Percentiles rank a stretch among this genome's conserved stretches.
These are phyloP conservation scores for Drosophila multiciliata DNA, from an alignment of 2,888 invertebrate genomes.

Conservation along the genomic window DNA sequence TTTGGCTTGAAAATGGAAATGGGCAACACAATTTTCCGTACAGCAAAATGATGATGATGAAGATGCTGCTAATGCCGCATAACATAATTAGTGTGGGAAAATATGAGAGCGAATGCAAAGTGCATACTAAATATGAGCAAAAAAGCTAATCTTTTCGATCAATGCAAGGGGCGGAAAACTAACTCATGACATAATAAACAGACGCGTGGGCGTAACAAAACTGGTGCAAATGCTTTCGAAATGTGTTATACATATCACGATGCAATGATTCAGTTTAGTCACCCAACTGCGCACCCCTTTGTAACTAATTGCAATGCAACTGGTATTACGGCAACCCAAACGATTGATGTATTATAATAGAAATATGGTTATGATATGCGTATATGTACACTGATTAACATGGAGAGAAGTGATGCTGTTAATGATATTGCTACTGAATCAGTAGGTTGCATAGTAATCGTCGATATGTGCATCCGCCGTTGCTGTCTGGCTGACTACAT, in stretches of 20 bases:
- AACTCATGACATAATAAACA: constrained; percentile 62
- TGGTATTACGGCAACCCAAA: constrained; percentile 12
- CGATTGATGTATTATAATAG: constrained; percentile 50
- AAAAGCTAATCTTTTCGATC: constrained; percentile 55
- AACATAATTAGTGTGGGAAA: constrained; percentile 79
- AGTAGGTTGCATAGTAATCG: constrained; percentile 70
- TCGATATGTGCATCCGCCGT: constrained; percentile 42
- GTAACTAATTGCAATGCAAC: constrained; percentile 62
- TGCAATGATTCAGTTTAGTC: constrained; percentile 62
- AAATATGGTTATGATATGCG: constrained; percentile 55
- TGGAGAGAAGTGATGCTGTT: constrained; percentile 10
- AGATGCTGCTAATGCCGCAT: constrained; percentile 31
- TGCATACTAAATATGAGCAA: constrained; percentile 38
- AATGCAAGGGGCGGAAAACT: constrained; percentile 44
- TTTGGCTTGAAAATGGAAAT: constrained; percentile 47
- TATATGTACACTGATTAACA: constrained; percentile 5
- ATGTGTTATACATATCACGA: constrained; percentile 38
- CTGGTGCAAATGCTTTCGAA: constrained; percentile 29
- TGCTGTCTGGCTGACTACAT: constrained; percentile 27
- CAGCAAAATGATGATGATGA: constrained; percentile 29
- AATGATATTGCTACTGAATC: constrained; percentile 35
- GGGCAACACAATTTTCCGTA: constrained; percentile 55
- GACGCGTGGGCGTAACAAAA: constrained; percentile 52
- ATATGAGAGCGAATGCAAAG: constrained; percentile 43
- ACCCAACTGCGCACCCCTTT: constrained; percentile 43